Evolutionary conservation across 2,113 vertebrate species (phyloP).

Genomic region (Pionites leucogaster): DNA sequence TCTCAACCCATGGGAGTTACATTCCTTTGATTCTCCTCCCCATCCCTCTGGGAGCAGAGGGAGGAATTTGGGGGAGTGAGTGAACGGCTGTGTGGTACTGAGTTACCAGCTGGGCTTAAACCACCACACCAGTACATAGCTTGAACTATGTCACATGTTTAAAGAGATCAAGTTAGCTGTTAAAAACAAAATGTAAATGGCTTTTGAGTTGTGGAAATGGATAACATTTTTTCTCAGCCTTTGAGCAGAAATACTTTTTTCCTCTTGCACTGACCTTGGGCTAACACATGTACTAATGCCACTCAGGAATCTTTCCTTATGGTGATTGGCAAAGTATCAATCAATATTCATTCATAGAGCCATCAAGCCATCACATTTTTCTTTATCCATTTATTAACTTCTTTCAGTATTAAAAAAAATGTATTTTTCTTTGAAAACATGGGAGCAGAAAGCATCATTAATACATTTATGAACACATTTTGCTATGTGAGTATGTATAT

Average conservation of each 20-base stretch:
- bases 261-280: not conserved
- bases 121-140: not conserved
- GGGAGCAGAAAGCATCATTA: not conserved
- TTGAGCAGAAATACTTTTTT: not conserved
- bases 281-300: not conserved
- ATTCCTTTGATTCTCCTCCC: too few species aligned
- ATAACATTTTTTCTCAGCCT: not conserved
- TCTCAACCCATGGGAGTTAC: too few species aligned
- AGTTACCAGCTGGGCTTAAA: too few species aligned
- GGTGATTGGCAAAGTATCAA: not conserved
- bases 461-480: not conserved
- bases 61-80: too few species aligned
- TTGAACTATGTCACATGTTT: not conserved
- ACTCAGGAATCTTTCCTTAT: not conserved
- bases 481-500: not conserved
- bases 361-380: not conserved
- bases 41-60: too few species aligned
- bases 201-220: not conserved
- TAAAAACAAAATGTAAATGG: not conserved
- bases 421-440: not conserved
- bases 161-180: not conserved
- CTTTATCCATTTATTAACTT: not conserved
- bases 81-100: too few species aligned
- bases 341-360: not conserved
- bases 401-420: not conserved